Base-by-base conservation (phyloP, 2,113 vertebrate species). In the Octodon degus region DNA sequence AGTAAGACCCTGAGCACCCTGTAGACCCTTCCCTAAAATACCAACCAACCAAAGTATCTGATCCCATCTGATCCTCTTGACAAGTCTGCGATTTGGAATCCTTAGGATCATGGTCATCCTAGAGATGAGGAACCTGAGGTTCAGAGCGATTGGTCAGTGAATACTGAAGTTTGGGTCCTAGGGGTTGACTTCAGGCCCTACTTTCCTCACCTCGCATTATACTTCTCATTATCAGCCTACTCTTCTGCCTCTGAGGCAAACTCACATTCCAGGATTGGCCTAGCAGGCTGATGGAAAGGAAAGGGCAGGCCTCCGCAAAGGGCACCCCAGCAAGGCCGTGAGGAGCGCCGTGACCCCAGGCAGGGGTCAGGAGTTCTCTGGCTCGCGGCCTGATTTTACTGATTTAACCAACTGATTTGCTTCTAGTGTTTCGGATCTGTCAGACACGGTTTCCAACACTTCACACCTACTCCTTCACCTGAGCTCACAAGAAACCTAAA, bases 381-480 rank as follows among this genome's bases (percentile, higher is more conserved):
- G 2, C 67, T 72, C 74, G 82, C 55, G 47, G 50, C 81, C 88
- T 86, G 32, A 85, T 22, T 63, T 93, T 72, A 93, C 5, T 53
- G 53, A 91, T 37, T 84, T 94, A 90, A 90, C 9, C 67, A 95
- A 84, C 40, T 47, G n/a, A 82, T 86, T 94, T 83, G 40, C 80
- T 79, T 13, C 74, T 7, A 77, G 84, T 80, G n/a, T 83, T 89
- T 90, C 67, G 13, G 40, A 40, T n/a, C 9, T 85, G 55, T 60
- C 58, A 85, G 58, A 68, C 34, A 84, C 67, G 86, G 7, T 86
- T 91, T 16, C 77, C 86, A 86, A 11, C 37, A 86, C 47, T 92
- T 91, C n/a, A 27, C n/a, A 86, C 43, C 58, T 86, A 95, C 60
- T 70, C 76, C 86, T 91, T 90, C 40, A 68, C 40, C 16, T 30